Base-by-base conservation (phyloP, 2,888 invertebrate species). In the Eucriotettix oculatus region DNA sequence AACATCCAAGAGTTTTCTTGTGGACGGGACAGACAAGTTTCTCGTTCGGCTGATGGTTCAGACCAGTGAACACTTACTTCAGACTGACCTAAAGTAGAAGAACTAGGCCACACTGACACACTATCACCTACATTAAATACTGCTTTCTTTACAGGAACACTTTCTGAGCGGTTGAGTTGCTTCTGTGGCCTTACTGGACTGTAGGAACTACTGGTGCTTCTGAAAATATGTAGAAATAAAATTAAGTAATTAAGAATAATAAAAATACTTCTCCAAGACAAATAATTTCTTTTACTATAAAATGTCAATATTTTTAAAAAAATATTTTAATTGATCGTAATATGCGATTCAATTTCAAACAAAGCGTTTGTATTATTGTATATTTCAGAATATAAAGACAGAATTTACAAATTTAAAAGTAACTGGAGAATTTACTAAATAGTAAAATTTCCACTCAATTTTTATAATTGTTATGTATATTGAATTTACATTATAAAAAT, bases 61-160 rank as follows among this genome's bases (percentile, higher is more conserved):
- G 53, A 56, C 40, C 42, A 41, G 12, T 42, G 40, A n/a, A 61
- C 56, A 17, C 61, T 61, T 41, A 14, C n/a, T 16, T 61, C 59
- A 57, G 61, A 61, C 9, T 56, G 56, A 16, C 42, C 60, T 10
- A 62, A 14, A 10, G 62, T 60, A 17, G 60, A 60, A 10, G 60
- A 60, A 58, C 62, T 62, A 9, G 60, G 58, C 62, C 60, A 62
- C 3, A 42, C 16, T 16, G 41, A 29, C 54, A 54, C 29, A 16
- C 54, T 54, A 17, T 54, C 52, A 10, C 42, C 52, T 42, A 42
- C 16, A 29, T 29, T 29, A 14, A 60, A 42, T 3, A 56, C 52
- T 14, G 59, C 56, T 42, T 52, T 56, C 42, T 56, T 52, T 14
- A 42, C 56, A 53, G 59, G 43, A 17, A 48, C 59, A 52, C 56